phyloP scores from a whole-genome alignment of 2,888 invertebrate species.

The Agrochola litura region DNA sequence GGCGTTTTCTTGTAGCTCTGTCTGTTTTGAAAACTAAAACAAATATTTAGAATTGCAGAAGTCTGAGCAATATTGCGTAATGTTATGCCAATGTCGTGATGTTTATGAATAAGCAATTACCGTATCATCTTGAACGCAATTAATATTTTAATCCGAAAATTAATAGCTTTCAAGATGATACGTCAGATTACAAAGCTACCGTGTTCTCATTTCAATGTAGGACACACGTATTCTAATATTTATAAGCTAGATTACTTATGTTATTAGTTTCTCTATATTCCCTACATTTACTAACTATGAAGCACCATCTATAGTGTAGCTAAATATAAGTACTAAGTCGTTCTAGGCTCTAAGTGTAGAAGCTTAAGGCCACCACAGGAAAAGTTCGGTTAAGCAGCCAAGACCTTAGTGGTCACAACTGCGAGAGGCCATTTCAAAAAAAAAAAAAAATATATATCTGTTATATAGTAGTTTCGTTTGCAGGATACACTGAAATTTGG shows the following conservation, averaged over 20 bases:
- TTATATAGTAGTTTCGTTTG: not conserved
- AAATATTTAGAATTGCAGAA: conserved; percentile 32
- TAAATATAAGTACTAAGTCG: not conserved
- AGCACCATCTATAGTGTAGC: not conserved
- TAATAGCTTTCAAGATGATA: not conserved
- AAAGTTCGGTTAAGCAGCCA: too few species aligned
- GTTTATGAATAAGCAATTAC: conserved; percentile 23
- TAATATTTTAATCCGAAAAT: conserved; percentile 27
- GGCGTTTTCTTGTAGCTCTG: conserved; percentile 12
- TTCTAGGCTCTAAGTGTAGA: too few species aligned
- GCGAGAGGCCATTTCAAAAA: too few species aligned
- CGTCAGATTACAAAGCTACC: conserved; percentile 8
- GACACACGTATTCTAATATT: not conserved
- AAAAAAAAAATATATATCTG: too few species aligned
- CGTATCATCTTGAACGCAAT: conserved; percentile 20
- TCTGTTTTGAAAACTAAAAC: conserved; percentile 25
- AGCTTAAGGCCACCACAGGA: too few species aligned
- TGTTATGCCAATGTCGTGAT: conserved; percentile 6
- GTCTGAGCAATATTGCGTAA: conserved; percentile 22
- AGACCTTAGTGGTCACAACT: too few species aligned
- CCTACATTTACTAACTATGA: not conserved
- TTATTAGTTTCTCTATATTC: conserved; percentile 9
- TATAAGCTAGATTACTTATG: not conserved
- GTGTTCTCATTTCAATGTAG: conserved; percentile 1
- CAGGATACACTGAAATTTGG: not conserved